These are phyloP conservation scores for Pseudonaja textilis DNA, from an alignment of 2,113 vertebrate genomes.

Conservation along the genomic window DNA sequence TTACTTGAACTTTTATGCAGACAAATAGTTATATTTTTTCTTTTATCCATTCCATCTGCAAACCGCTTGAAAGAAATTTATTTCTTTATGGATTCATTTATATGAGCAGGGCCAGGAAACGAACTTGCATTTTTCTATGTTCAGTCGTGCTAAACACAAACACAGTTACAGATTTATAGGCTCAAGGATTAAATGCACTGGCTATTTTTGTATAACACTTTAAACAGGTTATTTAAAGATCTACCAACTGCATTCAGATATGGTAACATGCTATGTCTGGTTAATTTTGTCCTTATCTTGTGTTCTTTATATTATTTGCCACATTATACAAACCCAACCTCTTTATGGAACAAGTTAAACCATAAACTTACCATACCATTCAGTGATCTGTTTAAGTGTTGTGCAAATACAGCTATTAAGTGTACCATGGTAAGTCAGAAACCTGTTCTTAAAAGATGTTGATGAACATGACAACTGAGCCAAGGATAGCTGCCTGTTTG, in stretches of 20 bases:
- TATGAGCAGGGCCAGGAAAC: not conserved
- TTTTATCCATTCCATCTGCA: not conserved
- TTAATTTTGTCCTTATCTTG: not conserved
- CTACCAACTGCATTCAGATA: not conserved
- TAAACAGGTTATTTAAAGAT: not conserved
- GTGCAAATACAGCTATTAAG: not conserved
- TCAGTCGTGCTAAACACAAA: not conserved
- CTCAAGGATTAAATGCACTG: constrained; percentile 45
- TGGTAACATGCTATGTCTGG: not conserved
- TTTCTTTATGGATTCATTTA: not conserved
- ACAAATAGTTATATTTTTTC: not conserved
- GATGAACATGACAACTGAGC: constrained; percentile 38
- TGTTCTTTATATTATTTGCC: not conserved
- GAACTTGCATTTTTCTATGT: not conserved
- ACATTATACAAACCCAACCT: not conserved
- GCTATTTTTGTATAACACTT: not conserved
- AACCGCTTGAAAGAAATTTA: not conserved
- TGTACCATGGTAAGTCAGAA: constrained; percentile 40
- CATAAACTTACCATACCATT: not conserved
- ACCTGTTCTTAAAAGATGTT: constrained; percentile 13
- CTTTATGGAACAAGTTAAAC: not conserved
- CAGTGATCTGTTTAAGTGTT: not conserved
- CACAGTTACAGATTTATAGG: not conserved
- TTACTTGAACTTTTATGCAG: not conserved
- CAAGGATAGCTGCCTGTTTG: not conserved